These are phyloP conservation scores for Plebejus anna DNA, from an alignment of 2,888 invertebrate species.

Conservation along the genomic window DNA sequence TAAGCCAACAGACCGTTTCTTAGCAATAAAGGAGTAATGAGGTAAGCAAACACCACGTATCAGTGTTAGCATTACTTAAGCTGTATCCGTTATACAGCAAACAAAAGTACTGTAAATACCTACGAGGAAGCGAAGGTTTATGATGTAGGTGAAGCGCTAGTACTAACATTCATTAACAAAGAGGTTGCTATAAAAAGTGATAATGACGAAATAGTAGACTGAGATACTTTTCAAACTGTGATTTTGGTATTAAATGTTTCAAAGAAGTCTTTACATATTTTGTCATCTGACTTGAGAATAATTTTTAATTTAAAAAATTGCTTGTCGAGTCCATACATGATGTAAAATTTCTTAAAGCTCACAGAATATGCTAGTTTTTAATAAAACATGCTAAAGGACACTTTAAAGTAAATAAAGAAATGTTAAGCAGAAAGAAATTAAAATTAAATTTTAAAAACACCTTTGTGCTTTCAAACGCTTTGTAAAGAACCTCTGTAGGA, in stretches of 20 bases:
- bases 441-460: constrained; percentile 25
- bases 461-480: constrained; percentile 32
- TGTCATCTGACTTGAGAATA: too few species aligned
- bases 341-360: not conserved
- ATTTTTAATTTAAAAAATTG: too few species aligned
- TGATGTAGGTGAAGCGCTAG: not conserved
- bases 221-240: too few species aligned
- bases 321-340: not conserved
- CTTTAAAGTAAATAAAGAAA: constrained; percentile 19
- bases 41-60: constrained; percentile 48
- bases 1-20: constrained; percentile 41
- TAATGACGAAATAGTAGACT: not conserved
- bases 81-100: constrained; percentile 43
- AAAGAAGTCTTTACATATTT: not conserved
- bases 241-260: too few species aligned
- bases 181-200: not conserved
- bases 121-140: constrained; percentile 8
- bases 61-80: constrained; percentile 48
- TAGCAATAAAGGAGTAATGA: constrained; percentile 43
- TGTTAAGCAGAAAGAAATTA: constrained; percentile 10
- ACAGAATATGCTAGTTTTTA: not conserved
- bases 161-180: not conserved
- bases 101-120: constrained; percentile 36
- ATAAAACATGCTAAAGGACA: constrained; percentile 13
- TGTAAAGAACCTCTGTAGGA: constrained; percentile 7